A percentile compares a stretch with the other conserved stretches of the same genome.
Evolutionary conservation across 2,888 invertebrate genomes (phyloP).

Genomic region (Rotaria sp.): DNA sequence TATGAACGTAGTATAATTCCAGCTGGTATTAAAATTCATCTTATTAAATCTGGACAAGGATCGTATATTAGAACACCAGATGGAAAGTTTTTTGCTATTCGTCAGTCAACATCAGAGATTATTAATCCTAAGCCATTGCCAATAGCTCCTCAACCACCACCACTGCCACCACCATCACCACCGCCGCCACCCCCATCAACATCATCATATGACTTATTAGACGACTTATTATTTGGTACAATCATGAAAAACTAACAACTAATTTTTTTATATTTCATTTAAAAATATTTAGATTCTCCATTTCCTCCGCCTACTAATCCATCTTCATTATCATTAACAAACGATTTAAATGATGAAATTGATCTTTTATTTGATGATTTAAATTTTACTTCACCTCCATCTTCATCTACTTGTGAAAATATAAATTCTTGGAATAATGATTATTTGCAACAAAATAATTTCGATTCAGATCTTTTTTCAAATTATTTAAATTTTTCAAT

Average conservation of each 20-base stretch:
- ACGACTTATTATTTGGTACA: no score
- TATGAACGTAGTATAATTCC: constrained; percentile 60
- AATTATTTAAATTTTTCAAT: neutral
- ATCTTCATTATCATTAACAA: neutral
- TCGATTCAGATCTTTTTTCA: neutral
- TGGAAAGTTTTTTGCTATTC: constrained; percentile 84
- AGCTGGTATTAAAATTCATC: constrained; percentile 86
- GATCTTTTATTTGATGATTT: neutral
- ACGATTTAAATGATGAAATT: neutral
- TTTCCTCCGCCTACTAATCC: neutral
- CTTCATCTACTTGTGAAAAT: neutral
- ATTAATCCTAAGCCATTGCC: neutral
- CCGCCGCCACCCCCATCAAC: neutral
- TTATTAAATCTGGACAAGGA: constrained; percentile 85
- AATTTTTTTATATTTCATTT: neutral
- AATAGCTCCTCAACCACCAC: neutral
- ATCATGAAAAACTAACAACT: neutral
- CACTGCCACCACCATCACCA: neutral
- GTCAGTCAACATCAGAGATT: neutral
- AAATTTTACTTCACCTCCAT: no score
- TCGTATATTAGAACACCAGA: constrained; percentile 89
- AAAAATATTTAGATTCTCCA: neutral
- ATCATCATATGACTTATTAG: neutral
- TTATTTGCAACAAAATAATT: neutral
- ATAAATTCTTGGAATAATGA: neutral